Base-by-base conservation (phyloP, 2,113 vertebrate species). In the Anseranas semipalmata region DNA sequence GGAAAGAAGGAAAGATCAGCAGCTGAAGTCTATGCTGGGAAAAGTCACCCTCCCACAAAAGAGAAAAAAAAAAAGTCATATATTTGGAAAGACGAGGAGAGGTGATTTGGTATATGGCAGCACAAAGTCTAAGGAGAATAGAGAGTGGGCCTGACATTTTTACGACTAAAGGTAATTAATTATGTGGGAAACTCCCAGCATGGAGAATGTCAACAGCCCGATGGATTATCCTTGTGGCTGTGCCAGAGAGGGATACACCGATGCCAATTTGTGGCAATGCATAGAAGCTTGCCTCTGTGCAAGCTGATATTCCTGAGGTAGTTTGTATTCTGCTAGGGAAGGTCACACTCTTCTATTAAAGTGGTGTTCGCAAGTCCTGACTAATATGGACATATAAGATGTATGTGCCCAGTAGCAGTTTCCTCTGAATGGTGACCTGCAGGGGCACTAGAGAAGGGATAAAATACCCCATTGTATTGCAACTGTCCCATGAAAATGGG, bases 341-440 rank as follows among this genome's bases (percentile, higher is more conserved):
- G 58, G 11, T 91, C 48, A 71, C 5, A 2, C 27, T 65, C 2
- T 0, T 25, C 18, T 41, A 0, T 60, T 59, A 32, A 12, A 73
- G 9, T 0, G 4, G 30, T 43, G 55, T 11, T 65, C 80, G 16
- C 22, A 62, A 70, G 22, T 53, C 46, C 45, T n/a, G 4, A 3
- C n/a, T n/a, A n/a, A n/a, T 39, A 62, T 11, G 39, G 21, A 41
- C 12, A 12, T 19, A 17, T 16, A 15, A 35, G 30, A 39, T 76
- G 12, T 60, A 9, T 2, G 39, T 73, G 39, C 14, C 33, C 25
- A n/a, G 2, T 8, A 24, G 10, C n/a, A 6, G 45, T 77, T 43
- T 58, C 37, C 33, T 62, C 72, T 81, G 63, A 52, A 65, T 24
- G 35, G 43, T 56, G 25, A 68, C 58, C 37, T 65, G 8, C 2